Conservation (phyloP, 2,113 vertebrate species). For the Tyto alba region DNA sequence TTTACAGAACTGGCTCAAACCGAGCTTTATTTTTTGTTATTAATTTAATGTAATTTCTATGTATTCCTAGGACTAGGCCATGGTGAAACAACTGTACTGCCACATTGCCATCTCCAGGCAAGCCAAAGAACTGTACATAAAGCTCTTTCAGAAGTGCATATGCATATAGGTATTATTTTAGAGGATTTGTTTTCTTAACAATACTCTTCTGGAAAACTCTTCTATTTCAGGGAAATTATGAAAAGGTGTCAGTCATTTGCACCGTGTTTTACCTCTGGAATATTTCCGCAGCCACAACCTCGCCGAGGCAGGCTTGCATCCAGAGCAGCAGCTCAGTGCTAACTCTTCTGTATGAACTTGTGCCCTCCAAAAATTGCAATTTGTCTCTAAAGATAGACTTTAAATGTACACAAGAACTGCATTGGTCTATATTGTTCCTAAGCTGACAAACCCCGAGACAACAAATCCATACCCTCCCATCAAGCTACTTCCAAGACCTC, state of each 20-base stretch:
- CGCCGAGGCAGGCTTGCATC: too few species aligned
- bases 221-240: neutral
- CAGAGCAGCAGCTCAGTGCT: neutral
- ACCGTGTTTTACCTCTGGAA: neutral
- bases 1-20: neutral
- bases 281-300: neutral
- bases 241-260: neutral
- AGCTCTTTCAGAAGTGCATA: neutral
- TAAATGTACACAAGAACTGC: neutral
- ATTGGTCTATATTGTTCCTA: rapidly evolving
- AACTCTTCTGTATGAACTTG: neutral
- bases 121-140: neutral
- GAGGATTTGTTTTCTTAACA: too few species aligned
- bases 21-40: neutral
- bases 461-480: neutral
- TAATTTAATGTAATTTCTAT: neutral
- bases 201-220: neutral
- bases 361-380: rapidly evolving
- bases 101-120: constrained; percentile 60
- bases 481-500: neutral
- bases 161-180: rapidly evolving
- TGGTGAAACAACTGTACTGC: neutral
- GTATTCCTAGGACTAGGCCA: neutral
- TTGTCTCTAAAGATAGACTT: neutral
- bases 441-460: neutral